phyloP scores from a whole-genome alignment of 2,797 vertebrate species.

The Smutsia temminckii region DNA sequence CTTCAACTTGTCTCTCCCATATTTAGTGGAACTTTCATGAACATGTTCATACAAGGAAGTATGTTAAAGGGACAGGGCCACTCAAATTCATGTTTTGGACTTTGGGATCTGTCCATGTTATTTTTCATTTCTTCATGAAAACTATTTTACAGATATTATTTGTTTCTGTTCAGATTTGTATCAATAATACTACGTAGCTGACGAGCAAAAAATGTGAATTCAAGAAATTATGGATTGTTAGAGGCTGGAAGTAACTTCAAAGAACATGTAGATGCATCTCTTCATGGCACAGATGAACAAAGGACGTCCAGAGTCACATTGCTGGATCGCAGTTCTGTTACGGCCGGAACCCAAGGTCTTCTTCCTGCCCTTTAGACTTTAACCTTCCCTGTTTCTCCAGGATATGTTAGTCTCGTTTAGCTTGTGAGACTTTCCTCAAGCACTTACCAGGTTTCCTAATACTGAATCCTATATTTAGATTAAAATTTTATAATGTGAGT shows the following conservation, averaged over 20 bases:
- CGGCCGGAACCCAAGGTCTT: neutral
- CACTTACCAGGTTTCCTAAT: neutral
- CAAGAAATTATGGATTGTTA: neutral
- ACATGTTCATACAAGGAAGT: too few species aligned
- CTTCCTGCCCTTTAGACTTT: neutral
- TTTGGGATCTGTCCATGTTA: neutral
- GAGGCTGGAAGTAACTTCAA: neutral
- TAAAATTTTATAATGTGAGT: neutral
- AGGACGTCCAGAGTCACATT: neutral
- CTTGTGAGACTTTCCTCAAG: neutral
- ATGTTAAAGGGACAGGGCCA: neutral
- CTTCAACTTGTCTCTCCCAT: neutral
- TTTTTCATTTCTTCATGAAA: neutral
- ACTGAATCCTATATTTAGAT: neutral
- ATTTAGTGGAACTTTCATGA: neutral
- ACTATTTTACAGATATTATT: neutral
- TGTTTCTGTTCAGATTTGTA: neutral
- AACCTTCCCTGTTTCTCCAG: neutral
- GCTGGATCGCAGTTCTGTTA: neutral
- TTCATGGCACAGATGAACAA: rapidly evolving
- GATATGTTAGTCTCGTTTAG: neutral
- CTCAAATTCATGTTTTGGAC: neutral
- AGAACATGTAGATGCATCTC: rapidly evolving
- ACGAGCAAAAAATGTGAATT: neutral
- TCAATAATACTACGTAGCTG: neutral